A percentile compares a stretch with the other conserved stretches of the same genome.
These are phyloP conservation scores for Fregetta grallaria DNA, from an alignment of 2,113 vertebrate genomes.

Conservation along the genomic window DNA sequence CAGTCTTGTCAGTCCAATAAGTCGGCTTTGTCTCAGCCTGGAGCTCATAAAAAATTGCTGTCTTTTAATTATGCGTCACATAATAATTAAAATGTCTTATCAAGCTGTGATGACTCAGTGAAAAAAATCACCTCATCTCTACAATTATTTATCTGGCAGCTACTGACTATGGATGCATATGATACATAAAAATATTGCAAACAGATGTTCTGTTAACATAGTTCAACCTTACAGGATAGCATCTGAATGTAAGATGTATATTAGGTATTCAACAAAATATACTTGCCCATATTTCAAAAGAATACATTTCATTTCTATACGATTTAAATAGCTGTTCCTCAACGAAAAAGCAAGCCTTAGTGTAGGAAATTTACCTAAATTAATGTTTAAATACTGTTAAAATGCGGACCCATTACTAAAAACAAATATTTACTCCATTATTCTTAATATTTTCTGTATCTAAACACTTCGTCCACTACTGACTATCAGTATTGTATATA, in stretches of 20 bases:
- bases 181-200: constrained; percentile 48
- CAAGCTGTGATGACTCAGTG: constrained; percentile 35
- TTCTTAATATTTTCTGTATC: neutral
- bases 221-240: neutral
- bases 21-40: constrained; percentile 6
- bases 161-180: constrained; percentile 48
- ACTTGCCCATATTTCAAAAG: neutral
- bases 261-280: neutral
- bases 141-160: constrained; percentile 38
- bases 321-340: neutral
- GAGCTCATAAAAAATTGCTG: constrained; percentile 30
- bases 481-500: neutral
- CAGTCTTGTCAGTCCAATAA: neutral
- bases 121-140: constrained; percentile 61
- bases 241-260: neutral
- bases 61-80: constrained; percentile 48
- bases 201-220: neutral
- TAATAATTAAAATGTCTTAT: constrained; percentile 61
- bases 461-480: neutral
- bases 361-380: neutral
- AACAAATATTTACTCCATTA: neutral
- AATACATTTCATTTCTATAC: neutral
- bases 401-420: neutral
- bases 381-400: neutral
- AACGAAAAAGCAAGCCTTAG: neutral